Conservation (phyloP, 2,888 invertebrate species). For the Argyra leucocephala region DNA sequence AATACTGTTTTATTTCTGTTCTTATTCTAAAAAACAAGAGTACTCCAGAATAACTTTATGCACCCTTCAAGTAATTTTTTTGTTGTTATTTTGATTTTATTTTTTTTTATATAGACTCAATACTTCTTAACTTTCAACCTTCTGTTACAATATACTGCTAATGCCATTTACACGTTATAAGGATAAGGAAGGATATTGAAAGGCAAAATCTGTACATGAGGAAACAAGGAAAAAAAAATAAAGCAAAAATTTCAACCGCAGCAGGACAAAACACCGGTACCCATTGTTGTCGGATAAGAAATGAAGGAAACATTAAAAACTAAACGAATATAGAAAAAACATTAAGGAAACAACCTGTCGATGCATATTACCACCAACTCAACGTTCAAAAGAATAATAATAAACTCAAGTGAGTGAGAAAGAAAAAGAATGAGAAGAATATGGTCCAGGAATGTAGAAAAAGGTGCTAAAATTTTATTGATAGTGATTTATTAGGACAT, state of each 20-base stretch:
- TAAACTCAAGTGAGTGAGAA: too few species aligned
- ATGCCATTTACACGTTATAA: not conserved
- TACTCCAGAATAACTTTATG: conserved; percentile 10
- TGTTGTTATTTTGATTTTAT: not conserved
- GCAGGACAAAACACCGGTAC: not conserved
- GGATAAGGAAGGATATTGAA: not conserved
- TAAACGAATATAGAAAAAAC: not conserved
- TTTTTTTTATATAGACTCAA: not conserved
- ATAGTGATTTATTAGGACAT: conserved; percentile 20
- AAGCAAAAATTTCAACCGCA: not conserved
- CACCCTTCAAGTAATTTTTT: conserved; percentile 9
- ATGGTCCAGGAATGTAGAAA: not conserved
- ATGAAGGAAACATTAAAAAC: not conserved
- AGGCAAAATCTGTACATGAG: not conserved
- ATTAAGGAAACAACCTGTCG: conserved; percentile 17
- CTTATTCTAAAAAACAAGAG: not conserved
- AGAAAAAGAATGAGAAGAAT: not conserved
- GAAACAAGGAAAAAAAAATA: not conserved
- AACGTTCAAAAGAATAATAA: too few species aligned
- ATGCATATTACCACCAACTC: too few species aligned
- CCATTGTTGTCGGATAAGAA: not conserved
- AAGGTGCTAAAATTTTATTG: conserved; percentile 19
- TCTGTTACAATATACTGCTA: not conserved
- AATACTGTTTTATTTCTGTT: conserved; percentile 1
- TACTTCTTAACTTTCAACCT: not conserved